Evolutionary conservation across 2,113 vertebrate genomes (phyloP).

Genomic region (Ariopsis seemanni): DNA sequence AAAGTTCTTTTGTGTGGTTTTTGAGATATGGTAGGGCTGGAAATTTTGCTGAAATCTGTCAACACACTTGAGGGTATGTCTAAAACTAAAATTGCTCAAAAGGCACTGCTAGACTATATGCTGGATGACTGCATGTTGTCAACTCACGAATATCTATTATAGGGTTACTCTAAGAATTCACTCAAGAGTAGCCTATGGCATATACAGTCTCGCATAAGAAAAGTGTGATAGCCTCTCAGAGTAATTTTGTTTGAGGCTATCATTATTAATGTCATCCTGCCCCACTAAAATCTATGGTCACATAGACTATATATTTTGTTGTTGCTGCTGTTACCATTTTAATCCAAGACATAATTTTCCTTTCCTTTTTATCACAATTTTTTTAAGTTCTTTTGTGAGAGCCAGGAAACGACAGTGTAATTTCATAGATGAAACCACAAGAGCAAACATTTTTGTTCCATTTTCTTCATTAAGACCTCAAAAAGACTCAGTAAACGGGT

Average conservation of each 20-base stretch:
- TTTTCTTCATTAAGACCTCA: slow-evolving; percentile 39
- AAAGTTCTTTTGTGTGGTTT: neutral
- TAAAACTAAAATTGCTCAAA: neutral
- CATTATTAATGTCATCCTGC: neutral
- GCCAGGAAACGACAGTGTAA: neutral
- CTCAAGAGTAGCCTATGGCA: neutral
- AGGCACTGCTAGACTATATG: neutral
- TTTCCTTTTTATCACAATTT: neutral
- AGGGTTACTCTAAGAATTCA: neutral
- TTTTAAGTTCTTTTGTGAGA: neutral
- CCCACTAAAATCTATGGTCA: neutral
- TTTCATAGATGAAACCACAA: neutral
- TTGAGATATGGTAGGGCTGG: neutral
- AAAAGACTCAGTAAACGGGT: neutral
- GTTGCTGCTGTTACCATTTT: too few relatives aligned
- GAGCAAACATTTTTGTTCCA: neutral
- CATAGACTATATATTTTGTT: too few relatives aligned
- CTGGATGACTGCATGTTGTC: neutral
- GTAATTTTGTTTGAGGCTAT: neutral
- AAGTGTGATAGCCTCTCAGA: neutral
- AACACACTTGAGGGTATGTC: neutral
- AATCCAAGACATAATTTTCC: neutral
- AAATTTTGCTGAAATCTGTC: neutral
- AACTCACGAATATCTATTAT: neutral
- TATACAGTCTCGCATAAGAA: neutral